Evolutionary conservation across 2,888 invertebrate genomes (phyloP).

Genomic region (Melanostoma scalare): DNA sequence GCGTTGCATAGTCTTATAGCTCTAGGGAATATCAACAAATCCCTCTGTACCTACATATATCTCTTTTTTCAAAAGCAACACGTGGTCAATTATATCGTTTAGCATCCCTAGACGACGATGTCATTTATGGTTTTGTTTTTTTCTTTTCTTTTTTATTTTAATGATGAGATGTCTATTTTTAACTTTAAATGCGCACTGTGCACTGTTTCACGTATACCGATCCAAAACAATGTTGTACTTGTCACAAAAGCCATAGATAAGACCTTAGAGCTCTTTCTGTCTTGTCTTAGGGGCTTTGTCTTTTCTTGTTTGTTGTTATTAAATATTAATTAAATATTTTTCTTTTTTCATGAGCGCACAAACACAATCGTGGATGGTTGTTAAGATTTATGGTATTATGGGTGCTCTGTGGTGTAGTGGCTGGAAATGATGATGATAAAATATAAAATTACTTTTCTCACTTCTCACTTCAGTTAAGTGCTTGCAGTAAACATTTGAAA

Average conservation of each 20-base stretch:
- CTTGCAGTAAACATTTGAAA: conserved; percentile 15
- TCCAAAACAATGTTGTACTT: conserved; percentile 16
- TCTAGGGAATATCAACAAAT: conserved; percentile 45
- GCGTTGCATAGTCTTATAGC: conserved; percentile 46
- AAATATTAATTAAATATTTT: conserved; percentile 13
- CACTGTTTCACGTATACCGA: conserved; percentile 2
- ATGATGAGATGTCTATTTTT: conserved; percentile 18
- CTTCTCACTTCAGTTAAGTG: not conserved
- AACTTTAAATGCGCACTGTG: conserved; percentile 18
- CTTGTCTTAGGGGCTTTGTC: not conserved
- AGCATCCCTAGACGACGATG: too few relatives aligned
- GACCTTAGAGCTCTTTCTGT: not conserved
- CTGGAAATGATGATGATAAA: not conserved
- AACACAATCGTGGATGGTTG: too few relatives aligned
- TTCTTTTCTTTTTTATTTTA: conserved; percentile 19
- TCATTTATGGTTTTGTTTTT: too few relatives aligned
- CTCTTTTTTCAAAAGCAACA: not conserved
- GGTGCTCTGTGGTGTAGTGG: not conserved
- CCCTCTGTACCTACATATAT: not conserved
- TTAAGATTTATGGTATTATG: not conserved
- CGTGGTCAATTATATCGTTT: conserved; percentile 45
- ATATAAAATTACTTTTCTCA: not conserved
- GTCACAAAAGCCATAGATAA: conserved; percentile 49
- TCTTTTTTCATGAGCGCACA: not conserved
- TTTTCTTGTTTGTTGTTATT: conserved; percentile 7